phyloP scores from a whole-genome alignment of 2,113 vertebrate species.

The Salvelinus sp. region DNA sequence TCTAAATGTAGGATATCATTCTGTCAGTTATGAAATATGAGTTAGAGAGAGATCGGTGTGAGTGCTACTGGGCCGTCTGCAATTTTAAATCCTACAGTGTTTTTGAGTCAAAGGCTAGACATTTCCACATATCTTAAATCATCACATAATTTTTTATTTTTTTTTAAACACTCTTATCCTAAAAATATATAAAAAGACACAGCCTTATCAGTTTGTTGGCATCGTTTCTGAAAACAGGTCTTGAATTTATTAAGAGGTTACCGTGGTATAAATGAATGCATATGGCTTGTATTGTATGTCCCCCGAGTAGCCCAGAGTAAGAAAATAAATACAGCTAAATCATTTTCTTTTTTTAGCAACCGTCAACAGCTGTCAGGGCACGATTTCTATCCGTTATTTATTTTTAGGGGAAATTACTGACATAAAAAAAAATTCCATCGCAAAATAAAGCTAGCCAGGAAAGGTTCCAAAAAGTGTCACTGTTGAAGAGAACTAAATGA shows the following conservation, averaged over 20 bases:
- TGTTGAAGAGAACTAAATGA: conserved; percentile 47
- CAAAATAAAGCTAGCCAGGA: conserved; percentile 49
- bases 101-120: conserved; percentile 42
- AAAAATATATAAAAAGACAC: conserved; percentile 26
- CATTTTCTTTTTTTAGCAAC: conserved; percentile 35
- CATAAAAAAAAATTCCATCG: conserved; percentile 54
- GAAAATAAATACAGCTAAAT: conserved; percentile 49
- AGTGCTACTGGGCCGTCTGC: conserved; percentile 53
- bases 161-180: conserved; percentile 26
- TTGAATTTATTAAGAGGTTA: conserved; percentile 56
- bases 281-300: conserved; percentile 41
- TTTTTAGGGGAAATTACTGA: conserved; percentile 65
- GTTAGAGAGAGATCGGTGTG: conserved; percentile 47
- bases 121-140: conserved; percentile 43
- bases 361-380: conserved; percentile 52
- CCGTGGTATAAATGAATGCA: conserved; percentile 40
- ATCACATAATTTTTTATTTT: conserved; percentile 24
- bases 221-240: conserved; percentile 25
- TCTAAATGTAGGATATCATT: conserved; percentile 68
- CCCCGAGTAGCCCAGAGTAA: conserved; percentile 21
- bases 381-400: conserved; percentile 55
- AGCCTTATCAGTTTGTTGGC: conserved; percentile 51
- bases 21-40: conserved; percentile 70
- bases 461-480: conserved; percentile 58
- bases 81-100: conserved; percentile 47